Conservation (phyloP, 2,888 invertebrate genomes). For the Acronicta alni region DNA sequence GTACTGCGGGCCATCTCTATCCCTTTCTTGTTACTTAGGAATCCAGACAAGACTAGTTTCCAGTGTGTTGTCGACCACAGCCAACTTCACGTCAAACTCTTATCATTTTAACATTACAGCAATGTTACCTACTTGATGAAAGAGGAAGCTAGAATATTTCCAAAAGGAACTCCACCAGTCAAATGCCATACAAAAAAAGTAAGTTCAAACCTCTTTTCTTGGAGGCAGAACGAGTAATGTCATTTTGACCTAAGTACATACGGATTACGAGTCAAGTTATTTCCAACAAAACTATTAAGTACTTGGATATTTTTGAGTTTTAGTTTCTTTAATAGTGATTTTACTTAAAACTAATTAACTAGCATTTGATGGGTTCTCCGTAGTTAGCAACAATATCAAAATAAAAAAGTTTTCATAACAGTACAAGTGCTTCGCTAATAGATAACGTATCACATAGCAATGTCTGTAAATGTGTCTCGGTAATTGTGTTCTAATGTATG, state of each 20-base stretch:
- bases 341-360: not conserved
- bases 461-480: slow-evolving; percentile 60
- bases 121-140: no score
- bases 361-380: not conserved
- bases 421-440: slow-evolving; percentile 43
- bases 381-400: slow-evolving; percentile 15
- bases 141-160: no score
- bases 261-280: no score
- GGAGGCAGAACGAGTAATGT: no score
- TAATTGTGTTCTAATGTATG: slow-evolving; percentile 75
- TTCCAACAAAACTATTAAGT: no score
- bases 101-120: not conserved
- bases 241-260: no score
- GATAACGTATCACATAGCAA: slow-evolving; percentile 62
- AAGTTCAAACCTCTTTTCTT: no score
- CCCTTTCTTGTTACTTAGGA: no score
- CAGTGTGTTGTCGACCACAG: not conserved
- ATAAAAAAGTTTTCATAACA: slow-evolving; percentile 35
- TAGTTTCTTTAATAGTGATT: no score
- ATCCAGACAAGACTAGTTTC: not conserved
- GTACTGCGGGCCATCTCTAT: no score
- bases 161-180: no score
- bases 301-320: not conserved
- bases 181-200: no score
- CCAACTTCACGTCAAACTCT: not conserved